phyloP scores from a whole-genome alignment of 2,888 invertebrate species.

The Nomada fabriciana region DNA sequence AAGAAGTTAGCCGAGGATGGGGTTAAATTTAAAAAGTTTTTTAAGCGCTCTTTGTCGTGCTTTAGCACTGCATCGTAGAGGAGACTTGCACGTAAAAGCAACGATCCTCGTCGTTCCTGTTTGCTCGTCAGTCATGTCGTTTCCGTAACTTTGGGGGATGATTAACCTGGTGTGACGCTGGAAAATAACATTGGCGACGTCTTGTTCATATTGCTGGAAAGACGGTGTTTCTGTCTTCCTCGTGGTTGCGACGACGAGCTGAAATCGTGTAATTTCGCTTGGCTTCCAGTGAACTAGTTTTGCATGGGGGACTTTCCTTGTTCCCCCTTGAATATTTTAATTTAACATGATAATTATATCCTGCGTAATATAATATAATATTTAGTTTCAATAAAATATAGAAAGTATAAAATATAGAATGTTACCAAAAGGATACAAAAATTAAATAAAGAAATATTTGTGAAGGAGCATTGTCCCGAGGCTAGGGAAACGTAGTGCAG shows the following conservation, averaged over 20 bases:
- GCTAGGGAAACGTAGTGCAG: constrained; percentile 3
- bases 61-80: constrained; percentile 34
- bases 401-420: constrained; percentile 20
- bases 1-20: constrained; percentile 72
- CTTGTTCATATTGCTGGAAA: constrained; percentile 55
- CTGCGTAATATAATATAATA: not conserved
- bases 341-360: constrained; percentile 4
- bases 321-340: constrained; percentile 44
- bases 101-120: constrained; percentile 71
- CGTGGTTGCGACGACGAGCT: constrained; percentile 20
- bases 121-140: constrained; percentile 81
- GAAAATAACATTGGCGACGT: constrained; percentile 78
- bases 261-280: constrained; percentile 49
- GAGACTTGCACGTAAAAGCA: constrained; percentile 63
- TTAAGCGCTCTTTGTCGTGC: constrained; percentile 74
- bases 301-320: not conserved
- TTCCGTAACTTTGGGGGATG: constrained; percentile 77
- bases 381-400: constrained; percentile 16
- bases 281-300: constrained; percentile 58
- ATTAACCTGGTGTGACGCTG: constrained; percentile 83
- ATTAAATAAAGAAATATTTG: constrained; percentile 43
- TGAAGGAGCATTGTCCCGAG: constrained; percentile 11
- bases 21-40: constrained; percentile 84
- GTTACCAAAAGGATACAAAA: not conserved
- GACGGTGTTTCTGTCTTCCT: constrained; percentile 40